Evolutionary conservation across 2,113 vertebrate genomes (phyloP), one percentile per base, ranked within the genome.

Genomic region (Philantomba maxwellii): DNA sequence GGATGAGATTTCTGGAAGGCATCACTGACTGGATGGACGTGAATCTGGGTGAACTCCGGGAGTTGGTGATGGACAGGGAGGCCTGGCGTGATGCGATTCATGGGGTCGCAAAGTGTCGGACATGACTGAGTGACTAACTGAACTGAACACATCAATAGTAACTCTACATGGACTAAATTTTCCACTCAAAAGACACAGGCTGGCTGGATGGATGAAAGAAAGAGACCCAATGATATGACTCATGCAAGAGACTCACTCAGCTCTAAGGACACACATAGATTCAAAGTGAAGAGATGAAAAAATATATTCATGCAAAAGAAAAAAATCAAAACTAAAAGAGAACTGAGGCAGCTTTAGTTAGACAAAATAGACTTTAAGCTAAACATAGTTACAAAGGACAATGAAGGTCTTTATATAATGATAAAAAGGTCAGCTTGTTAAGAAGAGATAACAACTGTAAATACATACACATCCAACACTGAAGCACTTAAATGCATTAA

Each of bases 51-150:
- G 55, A 57, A 57, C 21, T 10, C 55, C 0, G 23, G 55, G 21
- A 57, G 55, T 10, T 57, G 21, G 3, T 57, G 55, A 57, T 25
- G 23, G 0, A 57, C 21, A 57, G 21, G 55, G 21, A 57, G 55
- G 55, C 8, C 23, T 57, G 55, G 55, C 0, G 3, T 57, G 23
- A 23, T 57, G 55, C 23, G 1, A 57, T 57, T 57, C 55, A 25
- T 25, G 23, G 55, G 3, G 9, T 25, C 1, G 0, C 23, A 57
- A 57, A 57, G 55, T 25, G 23, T 57, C 3, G 0, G 23, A 57
- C 55, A 57, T 0, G 55, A 10, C 23, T 57, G 8, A 57, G 23
- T 10, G 9, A 10, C 23, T 57, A 57, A 57, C 23, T 57, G 55
- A 57, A 57, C 55, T 25, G 23, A 57, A 57, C 5, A 21, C 28